Evolutionary conservation across 2,113 vertebrate species (phyloP).

Genomic region (Laterallus jamaicensis): DNA sequence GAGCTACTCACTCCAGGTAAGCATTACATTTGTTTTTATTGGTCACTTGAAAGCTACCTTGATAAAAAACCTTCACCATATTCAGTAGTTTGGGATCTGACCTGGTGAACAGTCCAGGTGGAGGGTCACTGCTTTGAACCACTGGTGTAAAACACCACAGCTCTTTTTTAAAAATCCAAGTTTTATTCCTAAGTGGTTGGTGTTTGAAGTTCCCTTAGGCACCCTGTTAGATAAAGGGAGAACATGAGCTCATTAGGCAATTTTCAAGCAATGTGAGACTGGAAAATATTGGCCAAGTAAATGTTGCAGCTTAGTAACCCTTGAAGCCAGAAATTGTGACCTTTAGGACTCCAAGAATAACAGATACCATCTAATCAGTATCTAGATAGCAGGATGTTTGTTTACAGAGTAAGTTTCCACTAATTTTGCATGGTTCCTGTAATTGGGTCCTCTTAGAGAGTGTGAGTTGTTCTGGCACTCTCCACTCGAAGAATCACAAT

Average conservation of each 20-base stretch:
- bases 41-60: neutral
- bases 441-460: conserved; percentile 12
- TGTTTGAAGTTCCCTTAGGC: conserved; percentile 56
- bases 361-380: conserved; percentile 65
- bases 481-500: neutral
- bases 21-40: neutral
- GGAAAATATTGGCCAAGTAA: conserved; percentile 66
- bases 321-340: conserved; percentile 69
- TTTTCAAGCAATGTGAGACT: conserved; percentile 62
- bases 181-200: conserved; percentile 29
- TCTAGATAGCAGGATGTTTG: conserved; percentile 66
- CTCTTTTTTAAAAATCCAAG: neutral
- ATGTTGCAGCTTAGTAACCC: conserved; percentile 65
- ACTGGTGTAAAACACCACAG: neutral
- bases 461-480: conserved; percentile 4
- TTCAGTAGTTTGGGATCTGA: neutral
- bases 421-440: conserved; percentile 55
- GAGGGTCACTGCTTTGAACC: neutral
- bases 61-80: neutral
- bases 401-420: conserved; percentile 63
- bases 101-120: neutral
- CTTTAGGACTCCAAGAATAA: conserved; percentile 56
- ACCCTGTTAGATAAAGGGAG: conserved; percentile 45
- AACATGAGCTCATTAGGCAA: conserved; percentile 59
- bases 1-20: conserved; percentile 81